phyloP scores from a whole-genome alignment of 2,113 vertebrate species.

The Phaetusa simplex region DNA sequence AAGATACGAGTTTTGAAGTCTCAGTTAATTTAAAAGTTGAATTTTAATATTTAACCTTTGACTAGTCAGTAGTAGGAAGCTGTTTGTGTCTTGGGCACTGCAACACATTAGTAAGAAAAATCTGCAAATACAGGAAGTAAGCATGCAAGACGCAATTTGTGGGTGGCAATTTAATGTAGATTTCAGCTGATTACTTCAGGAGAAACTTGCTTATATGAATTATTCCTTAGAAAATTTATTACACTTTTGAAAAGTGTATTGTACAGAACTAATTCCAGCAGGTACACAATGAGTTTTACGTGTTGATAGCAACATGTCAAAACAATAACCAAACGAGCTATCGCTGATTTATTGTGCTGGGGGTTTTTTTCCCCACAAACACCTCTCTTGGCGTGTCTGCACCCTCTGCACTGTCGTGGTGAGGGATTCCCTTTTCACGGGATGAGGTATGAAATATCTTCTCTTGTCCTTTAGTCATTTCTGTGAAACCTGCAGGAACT shows the following conservation, averaged over 20 bases:
- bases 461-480: neutral
- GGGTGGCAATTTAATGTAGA: neutral
- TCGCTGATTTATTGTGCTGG: neutral
- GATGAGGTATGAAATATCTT: neutral
- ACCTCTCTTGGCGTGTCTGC: neutral
- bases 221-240: neutral
- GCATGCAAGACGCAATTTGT: neutral
- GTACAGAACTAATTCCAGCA: neutral
- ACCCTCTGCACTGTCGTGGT: neutral
- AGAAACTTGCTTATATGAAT: neutral
- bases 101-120: neutral
- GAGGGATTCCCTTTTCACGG: neutral
- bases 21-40: neutral
- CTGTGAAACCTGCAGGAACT: neutral
- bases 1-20: neutral
- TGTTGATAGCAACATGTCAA: neutral
- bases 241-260: neutral
- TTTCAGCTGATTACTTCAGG: neutral
- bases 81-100: neutral
- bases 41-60: neutral
- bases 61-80: neutral
- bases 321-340: neutral
- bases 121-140: neutral
- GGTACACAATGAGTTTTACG: accelerated
- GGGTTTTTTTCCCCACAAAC: neutral